A percentile compares a stretch with the other conserved stretches of the same genome.
Conservation (phyloP, 1,140 invertebrate species). For the Dreissena polymorpha region DNA sequence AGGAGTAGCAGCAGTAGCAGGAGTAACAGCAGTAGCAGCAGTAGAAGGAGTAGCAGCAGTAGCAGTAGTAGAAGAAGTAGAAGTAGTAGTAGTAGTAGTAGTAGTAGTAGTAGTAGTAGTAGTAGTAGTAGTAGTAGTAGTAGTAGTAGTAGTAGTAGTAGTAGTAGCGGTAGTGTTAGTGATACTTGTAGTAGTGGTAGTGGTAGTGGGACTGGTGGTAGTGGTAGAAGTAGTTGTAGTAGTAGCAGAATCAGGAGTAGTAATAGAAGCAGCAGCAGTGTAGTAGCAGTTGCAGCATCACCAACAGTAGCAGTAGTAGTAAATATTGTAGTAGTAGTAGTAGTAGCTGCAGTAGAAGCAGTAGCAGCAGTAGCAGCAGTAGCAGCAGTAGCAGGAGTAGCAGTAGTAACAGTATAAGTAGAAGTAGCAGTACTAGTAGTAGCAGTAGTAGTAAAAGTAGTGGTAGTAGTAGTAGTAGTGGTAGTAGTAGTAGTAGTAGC, state of each 20-base stretch:
- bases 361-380: slow-evolving; percentile 7
- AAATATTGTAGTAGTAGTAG: neutral
- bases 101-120: slow-evolving; percentile 5
- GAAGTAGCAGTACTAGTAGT: neutral
- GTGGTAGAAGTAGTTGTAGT: neutral
- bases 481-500: slow-evolving; percentile 7
- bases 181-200: too few species aligned
- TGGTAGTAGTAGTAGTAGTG: slow-evolving; percentile 4
- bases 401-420: too few species aligned
- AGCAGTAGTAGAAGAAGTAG: neutral
- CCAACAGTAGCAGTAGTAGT: too few species aligned
- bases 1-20: too few species aligned
- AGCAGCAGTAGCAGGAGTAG: neutral
- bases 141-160: slow-evolving; percentile 14
- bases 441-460: slow-evolving; percentile 4
- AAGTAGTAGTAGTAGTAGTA: slow-evolving; percentile 1
- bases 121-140: slow-evolving; percentile 4
- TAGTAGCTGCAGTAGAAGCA: neutral
- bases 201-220: neutral
- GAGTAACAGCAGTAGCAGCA: too few species aligned
- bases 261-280: neutral
- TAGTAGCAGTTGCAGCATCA: too few species aligned
- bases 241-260: neutral
- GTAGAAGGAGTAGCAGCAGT: too few species aligned
- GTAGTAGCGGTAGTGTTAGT: too few species aligned